A percentile compares a stretch with the other conserved stretches of the same genome.
phyloP scores from a whole-genome alignment of 2,113 vertebrate species.

The Bos javanicus region DNA sequence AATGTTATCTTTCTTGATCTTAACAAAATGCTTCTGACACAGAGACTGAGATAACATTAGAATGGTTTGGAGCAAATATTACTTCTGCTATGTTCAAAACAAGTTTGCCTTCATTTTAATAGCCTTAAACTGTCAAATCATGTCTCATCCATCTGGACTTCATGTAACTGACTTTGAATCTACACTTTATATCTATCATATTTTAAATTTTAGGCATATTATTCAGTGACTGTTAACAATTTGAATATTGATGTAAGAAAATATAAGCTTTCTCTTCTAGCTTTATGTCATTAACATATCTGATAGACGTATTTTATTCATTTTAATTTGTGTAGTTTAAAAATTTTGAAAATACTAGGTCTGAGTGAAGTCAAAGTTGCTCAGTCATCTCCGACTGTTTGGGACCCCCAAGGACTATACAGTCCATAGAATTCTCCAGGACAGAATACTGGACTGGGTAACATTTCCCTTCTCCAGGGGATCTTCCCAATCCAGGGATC shows the following conservation, averaged over 20 bases:
- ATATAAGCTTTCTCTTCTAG: background rate
- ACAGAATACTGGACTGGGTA: background rate
- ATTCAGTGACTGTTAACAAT: background rate
- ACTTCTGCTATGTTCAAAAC: background rate
- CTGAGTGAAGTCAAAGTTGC: background rate
- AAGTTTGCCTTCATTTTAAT: background rate
- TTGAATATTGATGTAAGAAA: background rate
- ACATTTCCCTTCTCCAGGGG: background rate
- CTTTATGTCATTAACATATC: background rate
- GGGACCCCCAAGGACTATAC: background rate
- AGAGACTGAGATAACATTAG: background rate
- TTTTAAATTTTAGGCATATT: conserved; percentile 2
- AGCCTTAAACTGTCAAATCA: background rate
- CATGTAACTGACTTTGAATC: background rate
- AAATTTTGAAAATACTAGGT: background rate
- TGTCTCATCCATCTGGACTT: background rate
- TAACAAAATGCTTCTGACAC: conserved; percentile 14
- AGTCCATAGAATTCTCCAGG: background rate
- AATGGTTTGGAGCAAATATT: background rate
- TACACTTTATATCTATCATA: background rate
- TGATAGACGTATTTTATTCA: background rate
- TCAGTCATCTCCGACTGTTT: background rate
- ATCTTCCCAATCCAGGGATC: background rate
- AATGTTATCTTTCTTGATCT: background rate
- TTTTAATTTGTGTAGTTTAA: background rate